A percentile compares a stretch with the other conserved stretches of the same genome.
Conservation (phyloP, 2,888 invertebrate species). For the Nezara viridula region DNA sequence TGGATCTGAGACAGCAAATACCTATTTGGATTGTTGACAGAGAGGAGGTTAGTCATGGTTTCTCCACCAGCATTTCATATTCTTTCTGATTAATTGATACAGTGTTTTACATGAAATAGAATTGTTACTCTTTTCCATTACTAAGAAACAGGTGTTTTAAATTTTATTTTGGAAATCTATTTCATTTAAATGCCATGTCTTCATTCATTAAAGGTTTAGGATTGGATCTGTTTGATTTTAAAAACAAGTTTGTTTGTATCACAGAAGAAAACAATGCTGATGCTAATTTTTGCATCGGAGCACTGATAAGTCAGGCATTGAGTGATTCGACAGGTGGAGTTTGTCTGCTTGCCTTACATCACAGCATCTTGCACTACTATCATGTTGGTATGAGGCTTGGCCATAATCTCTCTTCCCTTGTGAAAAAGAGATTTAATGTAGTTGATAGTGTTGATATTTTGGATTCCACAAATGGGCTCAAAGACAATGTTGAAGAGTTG, state of each 20-base stretch:
- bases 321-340: slow-evolving; percentile 57
- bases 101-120: background rate
- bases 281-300: slow-evolving; percentile 60
- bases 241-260: slow-evolving; percentile 62
- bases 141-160: background rate
- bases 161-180: background rate
- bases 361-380: slow-evolving; percentile 60
- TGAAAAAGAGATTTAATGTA: slow-evolving; percentile 50
- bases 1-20: background rate
- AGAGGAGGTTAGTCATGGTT: background rate
- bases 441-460: slow-evolving; percentile 20
- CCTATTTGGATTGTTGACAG: background rate
- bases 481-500: slow-evolving; percentile 1
- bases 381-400: slow-evolving; percentile 63
- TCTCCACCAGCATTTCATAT: too few species aligned
- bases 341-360: slow-evolving; percentile 60
- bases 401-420: slow-evolving; percentile 58
- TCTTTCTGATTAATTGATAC: background rate
- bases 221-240: slow-evolving; percentile 61
- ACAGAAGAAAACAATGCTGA: slow-evolving; percentile 61
- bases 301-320: slow-evolving; percentile 61
- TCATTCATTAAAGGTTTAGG: slow-evolving; percentile 62
- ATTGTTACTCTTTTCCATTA: background rate
- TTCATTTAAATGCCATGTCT: slow-evolving; percentile 50
- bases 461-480: background rate